These are phyloP conservation scores for Harpalus rufipes DNA, from an alignment of 2,888 invertebrate genomes.

Conservation along the genomic window DNA sequence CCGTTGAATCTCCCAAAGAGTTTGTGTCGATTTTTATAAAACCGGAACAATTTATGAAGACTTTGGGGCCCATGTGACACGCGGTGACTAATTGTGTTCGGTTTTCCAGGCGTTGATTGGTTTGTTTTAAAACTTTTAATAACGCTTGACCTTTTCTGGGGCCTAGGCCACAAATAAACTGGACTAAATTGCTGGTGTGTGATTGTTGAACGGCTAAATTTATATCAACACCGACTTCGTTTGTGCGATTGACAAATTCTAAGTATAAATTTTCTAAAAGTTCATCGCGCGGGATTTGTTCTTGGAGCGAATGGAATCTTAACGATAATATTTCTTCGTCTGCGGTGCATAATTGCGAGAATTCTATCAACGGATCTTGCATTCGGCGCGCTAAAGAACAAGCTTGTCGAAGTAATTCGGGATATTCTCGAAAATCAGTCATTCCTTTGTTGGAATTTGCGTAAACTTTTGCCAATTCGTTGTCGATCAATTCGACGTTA, in stretches of 20 bases:
- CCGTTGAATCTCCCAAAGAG: constrained; percentile 95
- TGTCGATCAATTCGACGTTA: constrained; percentile 94
- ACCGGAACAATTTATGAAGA: constrained; percentile 98
- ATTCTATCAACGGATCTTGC: constrained; percentile 98
- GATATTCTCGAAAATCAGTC: constrained; percentile 95
- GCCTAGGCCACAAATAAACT: constrained; percentile 98
- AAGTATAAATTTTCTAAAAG: constrained; percentile 90
- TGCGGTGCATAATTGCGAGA: constrained; percentile 95
- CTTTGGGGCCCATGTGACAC: constrained; percentile 97
- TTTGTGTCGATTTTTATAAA: constrained; percentile 99
- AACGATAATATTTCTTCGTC: constrained; percentile 98
- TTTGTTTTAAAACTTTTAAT: constrained; percentile 92
- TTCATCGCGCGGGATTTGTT: constrained; percentile 90
- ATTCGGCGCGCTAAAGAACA: constrained; percentile 94
- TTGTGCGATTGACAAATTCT: constrained; percentile 96
- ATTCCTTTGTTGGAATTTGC: constrained; percentile 93
- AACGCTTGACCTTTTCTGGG: constrained; percentile 95
- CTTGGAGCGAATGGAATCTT: constrained; percentile 92
- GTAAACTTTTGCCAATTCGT: constrained; percentile 95
- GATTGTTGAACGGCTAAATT: constrained; percentile 94
- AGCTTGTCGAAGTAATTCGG: constrained; percentile 92
- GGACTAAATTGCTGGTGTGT: constrained; percentile 92
- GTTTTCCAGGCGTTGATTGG: constrained; percentile 95
- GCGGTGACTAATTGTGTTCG: constrained; percentile 96
- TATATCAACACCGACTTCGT: constrained; percentile 98